Base-by-base conservation (phyloP, 2,113 vertebrate species). In the Mirza zaza region DNA sequence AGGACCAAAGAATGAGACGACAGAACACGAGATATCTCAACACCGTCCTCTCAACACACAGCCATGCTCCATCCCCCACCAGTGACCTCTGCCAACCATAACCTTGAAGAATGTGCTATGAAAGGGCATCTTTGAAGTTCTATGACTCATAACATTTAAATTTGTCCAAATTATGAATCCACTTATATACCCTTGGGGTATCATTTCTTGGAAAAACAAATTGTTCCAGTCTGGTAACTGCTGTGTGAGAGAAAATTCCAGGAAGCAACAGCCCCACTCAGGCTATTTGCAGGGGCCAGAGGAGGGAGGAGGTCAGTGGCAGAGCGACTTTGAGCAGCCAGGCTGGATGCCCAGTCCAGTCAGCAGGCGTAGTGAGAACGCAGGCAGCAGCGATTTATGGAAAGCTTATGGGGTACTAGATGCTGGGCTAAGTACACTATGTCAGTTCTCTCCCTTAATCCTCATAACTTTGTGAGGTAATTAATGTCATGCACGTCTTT, bases 311-410 rank as follows among this genome's bases (percentile, higher is more conserved):
- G 8, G 50, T n/a, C 11, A n/a, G 34, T 32, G 11, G 39, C 59
- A 50, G 55, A 83, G 50, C 48, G 50, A n/a, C 21, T 45, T 5
- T 1, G 1, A 25, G 8, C 15, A 5, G 25, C 59, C 25, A 59
- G 39, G 4, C 25, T 6, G 1, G 12, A 11, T 39, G 36, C 50
- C 50, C 36, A 15, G 29, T 27, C 7, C n/a, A 23, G 34, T 76
- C 10, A 5, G 23, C 59, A 34, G 63, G 75, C 34, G 42, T 6
- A 34, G n/a, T 48, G 75, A 81, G 23, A 25, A 39, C 2, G 3
- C 1, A 11, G 34, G 63, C 10, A 1, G 29, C 1, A 0, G 3
- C 4, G 36, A 6, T 8, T 57, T 5, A 5, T 4, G 7, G 67
- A n/a, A 42, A 21, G 18, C 14, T 20, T 21, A 8, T 5, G 11